phyloP scores from a whole-genome alignment of 2,797 vertebrate genomes.

The Uromys caudimaculatus region DNA sequence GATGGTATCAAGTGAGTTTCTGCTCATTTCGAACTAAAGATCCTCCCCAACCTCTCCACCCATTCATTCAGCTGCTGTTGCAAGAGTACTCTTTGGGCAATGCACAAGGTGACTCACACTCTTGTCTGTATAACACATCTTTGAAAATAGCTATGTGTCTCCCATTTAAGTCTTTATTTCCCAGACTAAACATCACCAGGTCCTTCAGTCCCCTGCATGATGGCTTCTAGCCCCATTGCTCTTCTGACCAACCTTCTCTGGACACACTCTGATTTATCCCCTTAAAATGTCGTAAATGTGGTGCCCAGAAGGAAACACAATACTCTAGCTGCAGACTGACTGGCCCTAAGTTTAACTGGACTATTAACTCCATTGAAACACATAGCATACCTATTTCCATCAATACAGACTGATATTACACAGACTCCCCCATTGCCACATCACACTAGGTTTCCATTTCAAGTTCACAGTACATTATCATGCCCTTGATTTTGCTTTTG shows the following conservation, averaged over 20 bases:
- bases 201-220: constrained; percentile 25
- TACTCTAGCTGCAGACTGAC: constrained; percentile 61
- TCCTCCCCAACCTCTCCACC: constrained; percentile 18
- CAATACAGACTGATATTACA: constrained; percentile 65
- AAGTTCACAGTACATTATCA: constrained; percentile 61
- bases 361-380: constrained; percentile 75
- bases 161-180: constrained; percentile 45
- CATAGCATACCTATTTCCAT: constrained; percentile 54
- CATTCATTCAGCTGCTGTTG: neutral
- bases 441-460: constrained; percentile 64
- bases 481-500: constrained; percentile 41
- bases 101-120: neutral
- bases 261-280: constrained; percentile 66
- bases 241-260: constrained; percentile 31
- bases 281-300: constrained; percentile 72
- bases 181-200: constrained; percentile 36
- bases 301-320: constrained; percentile 61
- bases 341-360: constrained; percentile 58
- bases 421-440: constrained; percentile 42
- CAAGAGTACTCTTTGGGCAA: neutral
- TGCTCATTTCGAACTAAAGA: neutral
- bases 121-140: constrained; percentile 31
- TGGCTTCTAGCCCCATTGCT: constrained; percentile 21
- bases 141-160: constrained; percentile 55
- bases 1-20: neutral